Evolutionary conservation across 2,888 invertebrate species (phyloP), one percentile per base, ranked within the genome.

Genomic region (Thereva nobilitata): DNA sequence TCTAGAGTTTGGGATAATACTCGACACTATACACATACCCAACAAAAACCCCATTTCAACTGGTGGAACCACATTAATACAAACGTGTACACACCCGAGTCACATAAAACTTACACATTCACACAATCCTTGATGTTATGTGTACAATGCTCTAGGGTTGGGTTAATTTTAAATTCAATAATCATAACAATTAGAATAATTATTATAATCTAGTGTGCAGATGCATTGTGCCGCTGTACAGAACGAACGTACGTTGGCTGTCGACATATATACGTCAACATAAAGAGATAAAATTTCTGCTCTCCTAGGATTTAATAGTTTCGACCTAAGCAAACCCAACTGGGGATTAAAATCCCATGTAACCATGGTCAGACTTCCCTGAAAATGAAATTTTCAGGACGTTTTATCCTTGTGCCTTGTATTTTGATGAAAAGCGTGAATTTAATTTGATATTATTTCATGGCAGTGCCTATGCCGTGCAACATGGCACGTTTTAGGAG

Each of bases 171-270:
- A 57, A 66, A 66, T 66, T 66, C 66, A 66, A 66, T 66, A 66
- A 56, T 57, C 49, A 66, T 66, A 66, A 66, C 66, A 66, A 66
- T 66, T 66, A 66, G 66, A 57, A 57, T 66, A 66, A 57, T 66
- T 56, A 57, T 66, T 56, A 57, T 66, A 66, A 50, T 50, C 41
- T 56, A 41, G 57, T 57, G 57, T 66, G 57, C 52, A 23, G 23
- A 23, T 23, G 23, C 23, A 23, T 23, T 23, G 23, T 23, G 23
- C 23, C 23, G 23, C 23, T 23, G 23, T 23, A 23, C 23, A 23
- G 23, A 23, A 2, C 23, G 23, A 23, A 23, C 23, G 23, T 2
- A 23, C 1, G 23, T 2, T 23, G 23, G 23, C 23, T 23, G 23
- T 23, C 23, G 23, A 23, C 23, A 23, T 23, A 23, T 23, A 23